Evolutionary conservation across 2,113 vertebrate species (phyloP), one percentile per base, ranked within the genome.

Genomic region (Sclerurus mexicanus): DNA sequence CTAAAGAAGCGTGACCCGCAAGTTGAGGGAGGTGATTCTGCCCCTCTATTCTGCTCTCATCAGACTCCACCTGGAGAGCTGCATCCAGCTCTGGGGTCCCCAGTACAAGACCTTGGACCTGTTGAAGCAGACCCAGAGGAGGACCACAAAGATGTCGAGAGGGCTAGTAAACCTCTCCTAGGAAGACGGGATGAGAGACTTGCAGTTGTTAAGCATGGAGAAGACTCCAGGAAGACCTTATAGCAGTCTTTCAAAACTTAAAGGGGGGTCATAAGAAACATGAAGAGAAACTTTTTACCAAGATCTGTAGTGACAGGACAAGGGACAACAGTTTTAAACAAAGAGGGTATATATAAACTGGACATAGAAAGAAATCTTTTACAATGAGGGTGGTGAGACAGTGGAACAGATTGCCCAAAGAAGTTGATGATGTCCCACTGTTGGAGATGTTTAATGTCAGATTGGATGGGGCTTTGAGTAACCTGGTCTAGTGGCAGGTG

Each of bases 361-460:
- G 31, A 58, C 14, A 37, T 27, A 7, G 22, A 21, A 82, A 85
- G 12, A 56, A 42, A 17, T 40, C 10, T 77, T 64, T 94, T 62
- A n/a, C 10, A 4, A 3, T 74, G 23, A 83, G 14, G 10, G 4
- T n/a, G 25, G 12, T 42, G 27, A 93, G 18, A 74, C 39, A 60
- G 9, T 40, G 35, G 49, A 58, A 72, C 9, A 91, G 58, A 25
- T 7, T 89, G 58, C 37, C 56, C 31, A 56, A 23, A 85, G 25
- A 88, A 74, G 27, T 0, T 62, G 40, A 4, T 6, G 9, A 35
- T 59, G n/a, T 12, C 31, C 28, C 3, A 1, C 4, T 17, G 7
- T 9, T 86, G 37, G 18, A 58, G 75, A 53, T 22, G 2, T 31
- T 80, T 67, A 44, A 72, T 4, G 13, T n/a, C 47, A 72, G 50